Evolutionary conservation across 2,113 vertebrate genomes (phyloP).

Genomic region (Meleagris gallopavo): DNA sequence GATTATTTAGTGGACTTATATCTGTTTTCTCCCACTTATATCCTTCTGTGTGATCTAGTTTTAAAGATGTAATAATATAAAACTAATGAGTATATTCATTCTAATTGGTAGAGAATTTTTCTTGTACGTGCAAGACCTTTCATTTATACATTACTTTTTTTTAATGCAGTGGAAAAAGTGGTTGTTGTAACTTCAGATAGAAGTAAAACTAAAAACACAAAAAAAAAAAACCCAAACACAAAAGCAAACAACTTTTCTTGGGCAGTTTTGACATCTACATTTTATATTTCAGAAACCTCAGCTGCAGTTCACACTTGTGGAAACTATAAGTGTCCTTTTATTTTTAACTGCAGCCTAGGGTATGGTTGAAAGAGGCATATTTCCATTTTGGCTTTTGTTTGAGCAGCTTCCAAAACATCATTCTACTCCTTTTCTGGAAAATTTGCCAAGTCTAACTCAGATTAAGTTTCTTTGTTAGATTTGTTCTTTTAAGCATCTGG

Average conservation of each 20-base stretch:
- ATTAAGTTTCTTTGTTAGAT: conserved; percentile 82
- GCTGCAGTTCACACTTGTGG: conserved; percentile 76
- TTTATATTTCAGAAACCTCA: conserved; percentile 73
- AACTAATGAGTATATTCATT: neutral
- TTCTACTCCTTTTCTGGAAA: conserved; percentile 68
- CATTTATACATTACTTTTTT: neutral
- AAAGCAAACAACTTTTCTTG: neutral
- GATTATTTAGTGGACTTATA: neutral
- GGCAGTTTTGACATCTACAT: conserved; percentile 52
- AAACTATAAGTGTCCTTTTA: conserved; percentile 75
- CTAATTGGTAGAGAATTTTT: neutral
- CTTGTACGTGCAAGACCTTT: neutral
- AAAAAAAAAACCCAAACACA: neutral
- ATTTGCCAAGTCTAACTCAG: conserved; percentile 78
- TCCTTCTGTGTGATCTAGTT: neutral
- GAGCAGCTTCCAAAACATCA: conserved; percentile 81
- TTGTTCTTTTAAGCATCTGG: conserved; percentile 80
- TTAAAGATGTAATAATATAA: neutral
- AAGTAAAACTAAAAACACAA: neutral
- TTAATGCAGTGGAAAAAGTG: neutral
- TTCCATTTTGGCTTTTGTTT: conserved; percentile 81
- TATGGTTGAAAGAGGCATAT: conserved; percentile 68
- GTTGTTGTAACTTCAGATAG: conserved; percentile 25
- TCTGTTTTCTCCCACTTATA: neutral
- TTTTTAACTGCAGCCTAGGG: conserved; percentile 76